These are phyloP conservation scores for Drosophila sturtevanti DNA, from an alignment of 1,140 invertebrate genomes.

Conservation along the genomic window DNA sequence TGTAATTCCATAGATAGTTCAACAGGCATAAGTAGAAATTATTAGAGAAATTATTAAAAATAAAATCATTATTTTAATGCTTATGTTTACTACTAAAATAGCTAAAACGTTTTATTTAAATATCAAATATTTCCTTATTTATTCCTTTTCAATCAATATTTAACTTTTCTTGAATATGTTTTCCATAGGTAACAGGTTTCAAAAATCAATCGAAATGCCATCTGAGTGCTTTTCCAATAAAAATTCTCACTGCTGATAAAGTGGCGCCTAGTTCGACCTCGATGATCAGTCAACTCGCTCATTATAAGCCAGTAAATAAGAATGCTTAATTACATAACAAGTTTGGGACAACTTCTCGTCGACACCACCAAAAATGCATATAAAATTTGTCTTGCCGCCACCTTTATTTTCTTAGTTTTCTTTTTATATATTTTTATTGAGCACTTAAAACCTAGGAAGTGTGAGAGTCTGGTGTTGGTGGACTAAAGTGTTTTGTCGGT, in stretches of 20 bases:
- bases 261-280: not conserved
- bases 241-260: not conserved
- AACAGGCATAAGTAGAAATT: too few relatives aligned
- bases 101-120: too few relatives aligned
- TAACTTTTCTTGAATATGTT: not conserved
- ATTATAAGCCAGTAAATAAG: constrained; percentile 16
- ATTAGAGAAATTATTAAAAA: too few relatives aligned
- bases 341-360: not conserved
- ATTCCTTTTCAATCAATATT: not conserved
- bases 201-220: not conserved
- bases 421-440: constrained; percentile 35
- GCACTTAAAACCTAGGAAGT: constrained; percentile 47
- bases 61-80: too few relatives aligned
- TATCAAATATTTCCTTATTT: not conserved
- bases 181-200: not conserved
- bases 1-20: too few relatives aligned
- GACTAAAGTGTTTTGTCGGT: constrained; percentile 55
- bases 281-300: constrained; percentile 12
- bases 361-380: constrained; percentile 2
- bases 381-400: constrained; percentile 32
- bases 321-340: constrained; percentile 27
- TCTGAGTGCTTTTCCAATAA: not conserved
- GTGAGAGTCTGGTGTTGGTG: constrained; percentile 22
- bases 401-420: constrained; percentile 10
- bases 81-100: too few relatives aligned